phyloP scores from a whole-genome alignment of 1,140 invertebrate species.

The Bombus haemorrhoidalis region DNA sequence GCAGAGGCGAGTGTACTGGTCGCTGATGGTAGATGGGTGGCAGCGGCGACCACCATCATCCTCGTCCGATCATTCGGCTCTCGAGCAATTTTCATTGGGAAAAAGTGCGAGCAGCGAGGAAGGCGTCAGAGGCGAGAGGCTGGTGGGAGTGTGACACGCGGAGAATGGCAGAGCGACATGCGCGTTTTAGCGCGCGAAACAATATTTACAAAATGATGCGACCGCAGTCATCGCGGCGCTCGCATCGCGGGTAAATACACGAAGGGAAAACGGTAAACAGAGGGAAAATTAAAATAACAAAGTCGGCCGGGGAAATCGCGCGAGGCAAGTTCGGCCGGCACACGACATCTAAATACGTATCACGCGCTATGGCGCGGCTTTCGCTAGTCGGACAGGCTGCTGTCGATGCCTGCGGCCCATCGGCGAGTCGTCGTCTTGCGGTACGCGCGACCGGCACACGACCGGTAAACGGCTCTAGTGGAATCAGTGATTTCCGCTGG shows the following conservation, averaged over 20 bases:
- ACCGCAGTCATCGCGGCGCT: constrained; percentile 50
- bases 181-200: constrained; percentile 47
- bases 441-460: constrained; percentile 4
- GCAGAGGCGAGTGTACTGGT: constrained; percentile 21
- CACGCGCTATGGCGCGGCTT: not conserved
- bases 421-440: not conserved
- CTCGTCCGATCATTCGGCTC: constrained; percentile 24
- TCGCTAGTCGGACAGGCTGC: too few species aligned
- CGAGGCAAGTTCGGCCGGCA: constrained; percentile 2
- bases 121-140: not conserved
- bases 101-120: constrained; percentile 8
- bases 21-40: not conserved
- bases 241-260: constrained; percentile 61
- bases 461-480: not conserved
- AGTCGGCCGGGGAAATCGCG: constrained; percentile 39
- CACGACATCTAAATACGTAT: not conserved
- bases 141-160: constrained; percentile 3
- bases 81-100: constrained; percentile 61
- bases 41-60: not conserved
- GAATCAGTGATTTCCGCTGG: constrained; percentile 17
- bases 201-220: constrained; percentile 70
- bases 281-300: constrained; percentile 57
- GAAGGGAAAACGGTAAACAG: constrained; percentile 50
- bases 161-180: constrained; percentile 14
- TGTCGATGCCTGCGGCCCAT: too few species aligned